Evolutionary conservation across 2,888 invertebrate species (phyloP), one percentile per base, ranked within the genome.

Genomic region (Ceriagrion tenellum): DNA sequence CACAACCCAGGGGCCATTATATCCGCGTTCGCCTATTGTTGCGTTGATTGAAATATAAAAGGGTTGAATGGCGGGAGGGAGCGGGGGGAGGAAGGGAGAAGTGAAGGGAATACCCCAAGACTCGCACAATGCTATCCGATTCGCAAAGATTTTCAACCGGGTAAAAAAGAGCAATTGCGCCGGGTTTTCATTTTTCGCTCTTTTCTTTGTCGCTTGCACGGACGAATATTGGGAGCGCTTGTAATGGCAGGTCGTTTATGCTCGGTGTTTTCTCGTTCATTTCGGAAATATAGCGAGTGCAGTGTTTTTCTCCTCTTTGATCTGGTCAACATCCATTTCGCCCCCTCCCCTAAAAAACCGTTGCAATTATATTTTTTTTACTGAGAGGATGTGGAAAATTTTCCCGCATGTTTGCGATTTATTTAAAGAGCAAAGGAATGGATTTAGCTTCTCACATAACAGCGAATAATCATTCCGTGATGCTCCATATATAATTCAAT

Each of bases 11-110:
- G 89, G 55, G 89, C n/a, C 89, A 89, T 89, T 89, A 89, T 89
- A 89, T 89, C 23, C 26, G 55, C 88, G 23, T 35, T 47, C 47
- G 13, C 89, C 89, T 55, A 89, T 89, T 89, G 89, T 89, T 89
- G 55, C 89, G 55, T 89, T 35, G 89, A 89, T 89, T 89, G 89
- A 89, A 89, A 89, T 55, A 55, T n/a, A 81, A 81, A 81, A 81
- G 81, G 30, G 30, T 23, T n/a, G n/a, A n/a, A n/a, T n/a, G n/a
- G n/a, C n/a, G n/a, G n/a, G 12, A 30, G 74, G 30, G 35, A 26
- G 35, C 0, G 13, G 47, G 8, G 16, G 26, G 35, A 12, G 35
- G 35, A 18, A 13, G 4, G 81, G 81, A n/a, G 6, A 81, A 69
- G 23, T 23, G 35, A 81, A 81, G 13, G 81, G 81, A 81, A 13